Percentiles rank a stretch among this genome's conserved stretches.
phyloP scores from a whole-genome alignment of 1,140 invertebrate genomes.

The Bombus superbus region DNA sequence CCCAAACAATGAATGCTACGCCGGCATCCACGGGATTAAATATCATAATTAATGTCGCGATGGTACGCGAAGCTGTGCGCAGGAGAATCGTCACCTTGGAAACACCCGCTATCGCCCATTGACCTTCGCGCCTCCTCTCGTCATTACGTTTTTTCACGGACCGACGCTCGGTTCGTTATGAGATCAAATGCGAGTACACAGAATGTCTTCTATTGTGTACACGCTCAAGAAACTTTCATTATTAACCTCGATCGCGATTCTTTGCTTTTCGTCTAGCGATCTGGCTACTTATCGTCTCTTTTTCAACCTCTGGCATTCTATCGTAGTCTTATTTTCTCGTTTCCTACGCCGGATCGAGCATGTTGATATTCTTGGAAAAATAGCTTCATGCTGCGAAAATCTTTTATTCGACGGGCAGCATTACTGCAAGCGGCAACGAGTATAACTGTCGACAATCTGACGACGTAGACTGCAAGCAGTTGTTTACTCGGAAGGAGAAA shows the following conservation, averaged over 20 bases:
- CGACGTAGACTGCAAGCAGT: constrained; percentile 2
- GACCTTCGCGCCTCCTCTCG: constrained; percentile 52
- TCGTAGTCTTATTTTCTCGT: not conserved
- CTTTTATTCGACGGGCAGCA: constrained; percentile 35
- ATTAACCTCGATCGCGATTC: constrained; percentile 69
- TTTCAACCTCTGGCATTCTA: not conserved
- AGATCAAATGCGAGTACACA: constrained; percentile 69
- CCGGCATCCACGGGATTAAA: constrained; percentile 73
- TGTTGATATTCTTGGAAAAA: constrained; percentile 39
- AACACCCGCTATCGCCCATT: constrained; percentile 65
- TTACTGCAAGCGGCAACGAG: not conserved
- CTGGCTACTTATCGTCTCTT: constrained; percentile 6
- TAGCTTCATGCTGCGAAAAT: constrained; percentile 15
- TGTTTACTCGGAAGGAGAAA: constrained; percentile 21
- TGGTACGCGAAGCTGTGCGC: constrained; percentile 36
- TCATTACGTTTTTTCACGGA: constrained; percentile 66
- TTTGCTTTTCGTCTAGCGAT: constrained; percentile 2
- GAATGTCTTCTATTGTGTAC: constrained; percentile 65
- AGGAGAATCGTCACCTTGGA: constrained; percentile 75
- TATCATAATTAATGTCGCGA: constrained; percentile 80
- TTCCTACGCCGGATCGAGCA: not conserved
- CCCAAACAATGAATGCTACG: constrained; percentile 71
- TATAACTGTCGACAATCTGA: constrained; percentile 25
- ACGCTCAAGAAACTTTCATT: constrained; percentile 64
- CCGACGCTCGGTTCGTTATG: constrained; percentile 64